Base-by-base conservation (phyloP, 2,888 invertebrate genomes). In the Rhingia rostrata region DNA sequence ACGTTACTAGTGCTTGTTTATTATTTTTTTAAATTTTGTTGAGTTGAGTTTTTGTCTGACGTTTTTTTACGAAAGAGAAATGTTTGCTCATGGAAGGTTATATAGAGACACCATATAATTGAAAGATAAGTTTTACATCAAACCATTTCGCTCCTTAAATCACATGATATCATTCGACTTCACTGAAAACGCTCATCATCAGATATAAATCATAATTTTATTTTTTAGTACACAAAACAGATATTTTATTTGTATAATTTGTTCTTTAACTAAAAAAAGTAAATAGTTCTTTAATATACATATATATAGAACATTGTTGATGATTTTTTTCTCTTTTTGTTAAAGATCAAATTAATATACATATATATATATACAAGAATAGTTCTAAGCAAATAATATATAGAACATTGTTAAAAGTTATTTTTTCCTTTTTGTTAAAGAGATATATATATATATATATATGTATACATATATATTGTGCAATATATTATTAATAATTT, bases 121-220 rank as follows among this genome's bases (percentile, higher is more conserved):
- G 22, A 22, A 45, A 53, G 35, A 67, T 54, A 69, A 45, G 35
- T 51, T 58, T 74, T 47, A 56, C 69, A 77, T 66, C 41, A 63
- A 60, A 67, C 74, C 83, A 84, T 79, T 83, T 84, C 83, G 79
- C 73, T 64, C 58, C 63, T 63, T 53, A 63, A 79, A 64, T 22
- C 77, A 77, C 74, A 84, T 74, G 45, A 79, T 60, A 84, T 84
- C 83, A 84, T 84, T 64, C 63, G 78, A 78, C 74, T 79, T 84
- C 83, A 84, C 83, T 84, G 83, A 84, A 84, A 84, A 84, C 83
- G 83, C 83, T 84, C 79, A 84, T 84, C 79, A 74, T 79, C 73
- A 69, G 43, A 78, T 73, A 73, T 53, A 45, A 54, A 81, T 58
- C 73, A 83, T 83, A 49, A 45, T 70, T 67, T 66, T 72, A 41